These are phyloP conservation scores for Limnodromus scolopaceus DNA, from an alignment of 2,797 vertebrate genomes.

Conservation along the genomic window DNA sequence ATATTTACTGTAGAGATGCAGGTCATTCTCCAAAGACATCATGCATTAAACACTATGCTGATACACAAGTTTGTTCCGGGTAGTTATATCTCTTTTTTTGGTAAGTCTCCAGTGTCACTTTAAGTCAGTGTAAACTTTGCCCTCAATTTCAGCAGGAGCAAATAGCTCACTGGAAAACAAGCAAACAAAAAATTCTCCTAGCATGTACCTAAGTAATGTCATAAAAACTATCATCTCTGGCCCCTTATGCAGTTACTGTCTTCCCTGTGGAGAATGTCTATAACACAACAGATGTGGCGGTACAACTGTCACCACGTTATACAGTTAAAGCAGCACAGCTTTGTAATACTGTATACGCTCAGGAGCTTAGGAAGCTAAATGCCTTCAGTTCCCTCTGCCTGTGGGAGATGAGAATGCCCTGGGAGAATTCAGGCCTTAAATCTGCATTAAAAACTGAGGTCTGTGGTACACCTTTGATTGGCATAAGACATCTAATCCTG, in stretches of 20 bases:
- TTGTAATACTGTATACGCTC: not conserved
- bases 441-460: not conserved
- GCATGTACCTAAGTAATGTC: not conserved
- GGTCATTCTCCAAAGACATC: not conserved
- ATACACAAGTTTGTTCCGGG: not conserved
- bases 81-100: not conserved
- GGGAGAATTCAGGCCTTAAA: not conserved
- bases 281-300: not conserved
- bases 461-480: not conserved
- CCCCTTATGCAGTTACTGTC: not conserved
- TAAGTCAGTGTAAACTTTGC: not conserved
- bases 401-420: not conserved
- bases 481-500: not conserved
- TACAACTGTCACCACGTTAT: not conserved
- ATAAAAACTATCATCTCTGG: not conserved
- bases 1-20: not conserved
- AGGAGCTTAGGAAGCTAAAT: not conserved
- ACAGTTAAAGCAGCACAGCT: not conserved
- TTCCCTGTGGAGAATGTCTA: not conserved
- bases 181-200: not conserved
- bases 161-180: not conserved
- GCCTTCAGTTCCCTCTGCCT: not conserved
- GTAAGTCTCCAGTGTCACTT: not conserved
- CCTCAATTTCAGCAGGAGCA: not conserved
- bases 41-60: not conserved